Conservation (phyloP, 1,140 invertebrate genomes). For the Hestina assimilis region DNA sequence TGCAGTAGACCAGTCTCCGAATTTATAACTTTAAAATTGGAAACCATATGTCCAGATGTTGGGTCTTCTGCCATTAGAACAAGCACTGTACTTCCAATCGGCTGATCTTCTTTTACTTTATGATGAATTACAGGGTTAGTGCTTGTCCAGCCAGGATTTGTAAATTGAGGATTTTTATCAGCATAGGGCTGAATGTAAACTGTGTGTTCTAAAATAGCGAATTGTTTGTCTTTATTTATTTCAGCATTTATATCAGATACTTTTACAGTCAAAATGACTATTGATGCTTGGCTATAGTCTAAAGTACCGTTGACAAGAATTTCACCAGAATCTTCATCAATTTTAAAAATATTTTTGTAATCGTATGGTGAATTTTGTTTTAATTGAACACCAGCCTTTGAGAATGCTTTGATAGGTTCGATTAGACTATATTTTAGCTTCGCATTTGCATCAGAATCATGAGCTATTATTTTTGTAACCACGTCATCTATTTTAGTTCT, state of each 20-base stretch:
- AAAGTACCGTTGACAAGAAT: conserved; percentile 84
- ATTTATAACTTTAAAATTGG: conserved; percentile 80
- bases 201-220: conserved; percentile 84
- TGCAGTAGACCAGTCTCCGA: conserved; percentile 77
- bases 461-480: conserved; percentile 82
- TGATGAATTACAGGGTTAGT: conserved; percentile 83
- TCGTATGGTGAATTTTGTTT: conserved; percentile 81
- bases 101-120: conserved; percentile 86
- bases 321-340: conserved; percentile 84
- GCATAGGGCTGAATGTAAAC: conserved; percentile 89
- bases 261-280: conserved; percentile 87
- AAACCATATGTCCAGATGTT: conserved; percentile 81
- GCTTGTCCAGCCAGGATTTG: conserved; percentile 83
- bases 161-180: conserved; percentile 88
- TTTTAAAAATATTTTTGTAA: conserved; percentile 84
- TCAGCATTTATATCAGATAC: conserved; percentile 86
- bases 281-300: conserved; percentile 89
- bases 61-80: conserved; percentile 87
- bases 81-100: conserved; percentile 87
- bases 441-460: conserved; percentile 85
- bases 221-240: conserved; percentile 83
- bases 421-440: conserved; percentile 84
- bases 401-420: conserved; percentile 84
- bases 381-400: conserved; percentile 86
- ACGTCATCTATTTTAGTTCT: conserved; percentile 81